Conservation (phyloP, 1,140 invertebrate species). For the Musca vetustissima region DNA sequence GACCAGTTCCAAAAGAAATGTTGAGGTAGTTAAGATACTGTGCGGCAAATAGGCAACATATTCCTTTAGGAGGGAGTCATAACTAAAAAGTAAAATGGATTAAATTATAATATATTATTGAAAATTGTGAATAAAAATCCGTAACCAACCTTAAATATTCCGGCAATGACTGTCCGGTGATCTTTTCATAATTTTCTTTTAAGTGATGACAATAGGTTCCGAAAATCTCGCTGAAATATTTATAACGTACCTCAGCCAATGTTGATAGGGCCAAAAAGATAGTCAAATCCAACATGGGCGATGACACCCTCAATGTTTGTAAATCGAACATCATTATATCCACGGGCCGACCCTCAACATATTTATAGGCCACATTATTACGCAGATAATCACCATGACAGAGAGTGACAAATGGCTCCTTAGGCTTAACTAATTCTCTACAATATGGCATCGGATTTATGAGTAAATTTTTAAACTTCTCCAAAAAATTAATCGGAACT, state of each 20-base stretch:
- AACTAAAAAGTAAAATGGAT: constrained; percentile 29
- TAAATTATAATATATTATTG: too few relatives aligned
- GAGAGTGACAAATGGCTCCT: constrained; percentile 43
- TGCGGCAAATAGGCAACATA: constrained; percentile 44
- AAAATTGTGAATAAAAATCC: too few relatives aligned
- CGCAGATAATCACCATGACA: constrained; percentile 51
- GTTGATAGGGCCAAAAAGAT: constrained; percentile 43
- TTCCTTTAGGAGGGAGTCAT: constrained; percentile 39
- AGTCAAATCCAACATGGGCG: constrained; percentile 49
- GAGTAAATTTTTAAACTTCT: constrained; percentile 28
- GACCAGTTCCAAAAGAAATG: constrained; percentile 37
- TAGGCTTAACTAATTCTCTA: constrained; percentile 35
- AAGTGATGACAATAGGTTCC: constrained; percentile 40
- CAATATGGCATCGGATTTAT: constrained; percentile 32
- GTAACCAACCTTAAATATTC: constrained; percentile 39
- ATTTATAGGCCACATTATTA: constrained; percentile 52
- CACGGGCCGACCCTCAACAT: constrained; percentile 33
- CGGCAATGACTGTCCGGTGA: constrained; percentile 32
- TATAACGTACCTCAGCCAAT: constrained; percentile 37
- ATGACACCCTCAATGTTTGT: constrained; percentile 45
- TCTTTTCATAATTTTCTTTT: constrained; percentile 29
- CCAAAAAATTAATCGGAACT: constrained; percentile 40
- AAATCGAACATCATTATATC: constrained; percentile 54
- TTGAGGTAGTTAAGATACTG: constrained; percentile 27
- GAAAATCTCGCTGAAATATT: constrained; percentile 43